A percentile compares a stretch with the other conserved stretches of the same genome.
Evolutionary conservation across 2,113 vertebrate species (phyloP).

Genomic region (Coracopsis vasa): DNA sequence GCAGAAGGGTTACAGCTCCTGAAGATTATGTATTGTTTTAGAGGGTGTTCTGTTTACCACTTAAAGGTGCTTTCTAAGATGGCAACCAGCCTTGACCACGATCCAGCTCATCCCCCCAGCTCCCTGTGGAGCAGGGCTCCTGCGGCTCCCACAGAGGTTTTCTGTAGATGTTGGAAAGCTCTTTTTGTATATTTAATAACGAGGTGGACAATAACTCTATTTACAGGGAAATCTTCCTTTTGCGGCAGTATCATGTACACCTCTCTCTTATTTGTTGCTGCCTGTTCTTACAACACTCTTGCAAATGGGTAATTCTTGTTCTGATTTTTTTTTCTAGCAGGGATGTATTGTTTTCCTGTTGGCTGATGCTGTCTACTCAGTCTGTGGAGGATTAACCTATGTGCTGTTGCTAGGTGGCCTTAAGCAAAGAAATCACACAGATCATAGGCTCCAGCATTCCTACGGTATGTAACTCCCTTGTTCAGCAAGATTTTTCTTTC

Average conservation of each 20-base stretch:
- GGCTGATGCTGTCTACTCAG: constrained; percentile 56
- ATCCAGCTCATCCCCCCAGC: background rate
- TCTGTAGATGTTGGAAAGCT: constrained; percentile 30
- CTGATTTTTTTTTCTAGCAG: constrained; percentile 18
- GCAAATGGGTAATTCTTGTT: constrained; percentile 53
- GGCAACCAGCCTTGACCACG: constrained; percentile 19
- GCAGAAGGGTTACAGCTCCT: background rate
- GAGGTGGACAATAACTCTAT: constrained; percentile 37
- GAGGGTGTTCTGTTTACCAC: background rate
- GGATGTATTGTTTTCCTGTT: constrained; percentile 64
- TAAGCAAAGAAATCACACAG: constrained; percentile 67
- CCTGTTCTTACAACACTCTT: constrained; percentile 12
- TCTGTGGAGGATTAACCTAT: constrained; percentile 68
- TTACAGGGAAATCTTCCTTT: constrained; percentile 38
- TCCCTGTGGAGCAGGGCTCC: constrained; percentile 2
- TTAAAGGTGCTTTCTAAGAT: constrained; percentile 12
- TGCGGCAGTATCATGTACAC: background rate
- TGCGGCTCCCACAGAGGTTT: background rate
- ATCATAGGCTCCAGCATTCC: constrained; percentile 57
- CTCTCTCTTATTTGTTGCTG: constrained; percentile 1
- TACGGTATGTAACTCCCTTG: constrained; percentile 34
- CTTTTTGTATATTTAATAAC: constrained; percentile 55
- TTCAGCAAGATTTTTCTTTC: constrained; percentile 45
- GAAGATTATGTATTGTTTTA: background rate
- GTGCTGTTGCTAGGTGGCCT: constrained; percentile 68